Percentiles rank a stretch among this genome's conserved stretches.
Conservation (phyloP, 2,797 vertebrate genomes). For the Parauchenoglanis punctatus region DNA sequence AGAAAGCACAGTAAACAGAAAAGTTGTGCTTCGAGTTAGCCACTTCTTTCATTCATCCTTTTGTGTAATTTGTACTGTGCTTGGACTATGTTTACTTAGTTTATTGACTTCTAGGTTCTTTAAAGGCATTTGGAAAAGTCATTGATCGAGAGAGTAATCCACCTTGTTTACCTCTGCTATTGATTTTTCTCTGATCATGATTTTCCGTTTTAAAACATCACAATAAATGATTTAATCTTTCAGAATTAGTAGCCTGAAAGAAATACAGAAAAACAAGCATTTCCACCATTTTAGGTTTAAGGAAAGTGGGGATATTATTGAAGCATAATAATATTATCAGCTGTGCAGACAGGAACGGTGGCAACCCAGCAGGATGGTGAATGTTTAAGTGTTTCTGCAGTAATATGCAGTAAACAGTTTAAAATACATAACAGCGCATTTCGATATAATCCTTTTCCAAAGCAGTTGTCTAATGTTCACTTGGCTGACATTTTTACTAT, state of each 20-base stretch:
- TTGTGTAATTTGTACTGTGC: background rate
- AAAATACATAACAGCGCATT: background rate
- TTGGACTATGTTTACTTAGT: background rate
- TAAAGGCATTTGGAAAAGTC: background rate
- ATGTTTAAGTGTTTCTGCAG: background rate
- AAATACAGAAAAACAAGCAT: background rate
- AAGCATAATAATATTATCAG: constrained; percentile 2
- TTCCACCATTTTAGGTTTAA: background rate
- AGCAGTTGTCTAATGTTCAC: constrained; percentile 7
- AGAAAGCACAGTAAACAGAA: background rate
- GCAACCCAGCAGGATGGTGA: background rate
- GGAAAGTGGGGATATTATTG: background rate
- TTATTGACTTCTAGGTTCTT: background rate
- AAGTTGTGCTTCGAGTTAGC: background rate
- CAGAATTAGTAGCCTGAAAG: background rate
- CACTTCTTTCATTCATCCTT: background rate
- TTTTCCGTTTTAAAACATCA: background rate
- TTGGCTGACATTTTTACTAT: background rate
- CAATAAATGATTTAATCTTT: background rate
- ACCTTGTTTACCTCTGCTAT: background rate
- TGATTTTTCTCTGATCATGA: background rate
- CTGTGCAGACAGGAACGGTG: background rate
- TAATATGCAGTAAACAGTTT: constrained; percentile 19
- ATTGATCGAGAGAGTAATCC: background rate
- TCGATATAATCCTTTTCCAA: background rate